Evolutionary conservation across 2,797 vertebrate genomes (phyloP).

Genomic region (Sebastolobus alascanus): DNA sequence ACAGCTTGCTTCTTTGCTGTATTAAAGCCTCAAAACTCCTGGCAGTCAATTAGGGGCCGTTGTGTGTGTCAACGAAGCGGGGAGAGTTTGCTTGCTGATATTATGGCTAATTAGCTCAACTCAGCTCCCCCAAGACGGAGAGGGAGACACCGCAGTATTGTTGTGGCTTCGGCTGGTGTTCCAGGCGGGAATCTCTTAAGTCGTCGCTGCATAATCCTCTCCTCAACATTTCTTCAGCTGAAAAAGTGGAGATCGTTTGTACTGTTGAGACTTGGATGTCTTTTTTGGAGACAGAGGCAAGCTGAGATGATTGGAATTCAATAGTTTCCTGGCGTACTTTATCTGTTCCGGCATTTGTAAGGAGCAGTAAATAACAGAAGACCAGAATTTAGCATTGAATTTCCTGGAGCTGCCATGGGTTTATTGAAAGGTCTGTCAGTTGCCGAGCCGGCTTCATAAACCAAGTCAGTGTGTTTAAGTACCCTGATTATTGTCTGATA

Average conservation of each 20-base stretch:
- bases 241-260: conserved; percentile 60
- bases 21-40: conserved; percentile 82
- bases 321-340: conserved; percentile 21
- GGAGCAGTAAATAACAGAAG: conserved; percentile 32
- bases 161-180: conserved; percentile 75
- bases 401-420: conserved; percentile 17
- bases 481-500: conserved; percentile 13
- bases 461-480: conserved; percentile 15
- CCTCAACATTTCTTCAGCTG: conserved; percentile 50
- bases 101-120: conserved; percentile 85
- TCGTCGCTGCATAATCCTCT: conserved; percentile 68
- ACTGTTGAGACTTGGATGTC: conserved; percentile 45
- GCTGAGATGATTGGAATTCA: conserved; percentile 59
- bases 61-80: conserved; percentile 81
- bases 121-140: conserved; percentile 77
- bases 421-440: conserved; percentile 40
- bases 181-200: conserved; percentile 66
- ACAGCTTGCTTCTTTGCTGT: conserved; percentile 78
- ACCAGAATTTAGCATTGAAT: conserved; percentile 22
- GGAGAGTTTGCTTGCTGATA: conserved; percentile 83
- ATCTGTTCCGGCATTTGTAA: conserved; percentile 43
- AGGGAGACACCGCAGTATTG: conserved; percentile 74
- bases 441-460: conserved; percentile 1
- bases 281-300: conserved; percentile 42
- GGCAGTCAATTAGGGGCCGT: conserved; percentile 81